Percentiles rank a stretch among this genome's conserved stretches.
phyloP scores from a whole-genome alignment of 2,888 invertebrate species.

The Plemyria rubiginata region DNA sequence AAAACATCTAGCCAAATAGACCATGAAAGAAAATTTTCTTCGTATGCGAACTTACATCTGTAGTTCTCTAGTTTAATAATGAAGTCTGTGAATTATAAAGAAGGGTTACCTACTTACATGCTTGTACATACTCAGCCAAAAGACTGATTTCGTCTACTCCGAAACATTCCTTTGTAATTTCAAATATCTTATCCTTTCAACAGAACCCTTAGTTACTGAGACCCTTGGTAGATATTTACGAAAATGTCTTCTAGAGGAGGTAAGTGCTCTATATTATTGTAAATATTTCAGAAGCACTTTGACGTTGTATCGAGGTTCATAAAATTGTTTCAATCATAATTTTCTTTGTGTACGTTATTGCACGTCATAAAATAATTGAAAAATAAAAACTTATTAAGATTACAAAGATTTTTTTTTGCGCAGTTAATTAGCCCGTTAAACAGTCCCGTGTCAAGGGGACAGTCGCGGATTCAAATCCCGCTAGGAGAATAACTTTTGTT shows the following conservation, averaged over 20 bases:
- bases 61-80: conserved; percentile 36
- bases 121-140: conserved; percentile 49
- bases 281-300: conserved; percentile 1
- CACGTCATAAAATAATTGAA: too few relatives aligned
- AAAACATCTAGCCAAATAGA: background rate
- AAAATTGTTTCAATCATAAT: background rate
- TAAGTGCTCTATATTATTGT: conserved; percentile 9
- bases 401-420: too few relatives aligned
- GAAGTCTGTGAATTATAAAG: conserved; percentile 48
- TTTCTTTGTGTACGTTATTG: too few relatives aligned
- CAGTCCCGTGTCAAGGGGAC: too few relatives aligned
- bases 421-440: too few relatives aligned
- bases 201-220: conserved; percentile 29
- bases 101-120: conserved; percentile 47
- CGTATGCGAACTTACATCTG: conserved; percentile 5
- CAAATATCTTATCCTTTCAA: conserved; percentile 36
- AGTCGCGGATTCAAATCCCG: too few relatives aligned
- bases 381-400: too few relatives aligned
- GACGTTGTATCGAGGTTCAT: background rate
- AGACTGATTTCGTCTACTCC: conserved; percentile 54
- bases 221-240: conserved; percentile 24
- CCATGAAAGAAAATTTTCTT: background rate
- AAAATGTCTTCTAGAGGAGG: conserved; percentile 10
- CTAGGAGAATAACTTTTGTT: too few relatives aligned
- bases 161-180: conserved; percentile 43